These are phyloP conservation scores for Eremobia ochroleuca DNA, from an alignment of 2,888 invertebrate genomes.

Conservation along the genomic window DNA sequence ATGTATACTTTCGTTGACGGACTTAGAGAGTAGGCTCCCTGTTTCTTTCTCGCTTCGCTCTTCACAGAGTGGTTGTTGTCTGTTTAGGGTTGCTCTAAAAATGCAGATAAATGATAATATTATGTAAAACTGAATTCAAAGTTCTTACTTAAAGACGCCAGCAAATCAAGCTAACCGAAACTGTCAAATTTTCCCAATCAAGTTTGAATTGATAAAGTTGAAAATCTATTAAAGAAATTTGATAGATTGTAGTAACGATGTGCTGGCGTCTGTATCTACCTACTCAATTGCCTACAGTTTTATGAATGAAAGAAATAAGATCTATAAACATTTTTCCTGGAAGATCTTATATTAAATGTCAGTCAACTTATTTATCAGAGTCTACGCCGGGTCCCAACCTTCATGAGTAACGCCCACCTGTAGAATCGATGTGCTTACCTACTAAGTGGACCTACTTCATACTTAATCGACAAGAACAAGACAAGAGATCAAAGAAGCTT, in stretches of 20 bases:
- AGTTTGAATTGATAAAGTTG: too few species aligned
- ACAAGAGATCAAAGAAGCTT: too few species aligned
- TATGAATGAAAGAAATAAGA: not conserved
- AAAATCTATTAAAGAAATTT: too few species aligned
- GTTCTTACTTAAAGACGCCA: not conserved
- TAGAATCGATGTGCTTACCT: not conserved
- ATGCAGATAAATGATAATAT: not conserved
- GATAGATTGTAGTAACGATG: too few species aligned
- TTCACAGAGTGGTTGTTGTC: not conserved
- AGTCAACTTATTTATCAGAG: not conserved
- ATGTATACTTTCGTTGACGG: too few species aligned
- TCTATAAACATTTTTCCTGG: not conserved
- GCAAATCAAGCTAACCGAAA: too few species aligned
- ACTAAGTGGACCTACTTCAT: too few species aligned
- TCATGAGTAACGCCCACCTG: not conserved
- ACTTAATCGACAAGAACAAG: too few species aligned
- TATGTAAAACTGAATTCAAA: not conserved
- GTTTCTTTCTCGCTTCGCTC: not conserved
- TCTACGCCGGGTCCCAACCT: not conserved
- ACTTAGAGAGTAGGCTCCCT: not conserved
- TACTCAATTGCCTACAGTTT: not conserved
- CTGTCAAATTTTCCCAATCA: too few species aligned
- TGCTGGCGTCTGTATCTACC: too few species aligned
- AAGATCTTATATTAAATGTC: not conserved
- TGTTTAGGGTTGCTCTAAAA: not conserved